Conservation (phyloP, 2,113 vertebrate genomes). For the Myiagra hebetior region DNA sequence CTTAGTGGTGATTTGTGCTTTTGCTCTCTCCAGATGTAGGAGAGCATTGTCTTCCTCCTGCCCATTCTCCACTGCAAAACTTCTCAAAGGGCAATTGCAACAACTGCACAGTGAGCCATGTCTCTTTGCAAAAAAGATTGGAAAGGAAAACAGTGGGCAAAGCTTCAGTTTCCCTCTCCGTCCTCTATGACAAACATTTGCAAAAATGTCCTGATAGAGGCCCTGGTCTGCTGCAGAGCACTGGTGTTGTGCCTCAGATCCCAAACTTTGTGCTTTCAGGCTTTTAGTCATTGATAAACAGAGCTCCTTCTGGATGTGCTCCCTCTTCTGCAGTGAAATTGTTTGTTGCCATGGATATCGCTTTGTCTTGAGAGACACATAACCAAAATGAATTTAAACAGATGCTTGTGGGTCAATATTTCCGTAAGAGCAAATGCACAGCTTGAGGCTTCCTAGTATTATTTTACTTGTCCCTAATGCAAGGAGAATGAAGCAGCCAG, state of each 20-base stretch:
- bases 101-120: fast-evolving
- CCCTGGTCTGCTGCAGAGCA: background rate
- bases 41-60: background rate
- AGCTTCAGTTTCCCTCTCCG: background rate
- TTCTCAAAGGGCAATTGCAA: background rate
- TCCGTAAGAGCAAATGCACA: constrained; percentile 14
- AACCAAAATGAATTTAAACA: constrained; percentile 57
- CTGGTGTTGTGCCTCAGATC: background rate
- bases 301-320: background rate
- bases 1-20: background rate
- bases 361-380: constrained; percentile 65
- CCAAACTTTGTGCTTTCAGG: constrained; percentile 2
- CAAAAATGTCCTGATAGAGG: background rate
- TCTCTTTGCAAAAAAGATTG: background rate
- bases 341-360: constrained; percentile 69
- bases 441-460: background rate
- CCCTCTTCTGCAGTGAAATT: constrained; percentile 30
- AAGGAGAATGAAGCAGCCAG: background rate
- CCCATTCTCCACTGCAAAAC: background rate
- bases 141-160: background rate
- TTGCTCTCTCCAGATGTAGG: background rate
- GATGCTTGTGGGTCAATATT: constrained; percentile 62
- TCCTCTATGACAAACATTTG: background rate
- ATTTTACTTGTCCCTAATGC: background rate
- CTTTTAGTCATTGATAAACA: constrained; percentile 29